phyloP scores from a whole-genome alignment of 2,888 invertebrate genomes.

The Hyposoter didymator region DNA sequence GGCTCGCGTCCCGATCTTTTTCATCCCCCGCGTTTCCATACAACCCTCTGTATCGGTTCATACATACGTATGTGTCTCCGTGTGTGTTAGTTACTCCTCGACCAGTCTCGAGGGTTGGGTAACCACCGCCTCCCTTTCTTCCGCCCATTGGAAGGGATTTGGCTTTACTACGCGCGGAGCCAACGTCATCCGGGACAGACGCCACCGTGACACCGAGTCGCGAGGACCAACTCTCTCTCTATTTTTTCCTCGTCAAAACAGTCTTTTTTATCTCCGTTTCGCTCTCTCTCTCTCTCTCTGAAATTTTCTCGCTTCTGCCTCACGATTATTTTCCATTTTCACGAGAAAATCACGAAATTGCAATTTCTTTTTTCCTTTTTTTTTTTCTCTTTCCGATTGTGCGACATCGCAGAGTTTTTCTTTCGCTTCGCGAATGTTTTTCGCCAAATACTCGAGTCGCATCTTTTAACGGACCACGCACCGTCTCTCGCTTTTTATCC shows the following conservation, averaged over 20 bases:
- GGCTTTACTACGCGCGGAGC: conserved; percentile 77
- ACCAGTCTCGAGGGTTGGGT: conserved; percentile 53
- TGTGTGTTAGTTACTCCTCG: conserved; percentile 9
- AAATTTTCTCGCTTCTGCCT: not conserved
- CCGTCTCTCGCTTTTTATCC: not conserved
- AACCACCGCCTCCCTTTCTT: conserved; percentile 58
- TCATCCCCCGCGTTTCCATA: not conserved
- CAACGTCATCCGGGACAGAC: conserved; percentile 64
- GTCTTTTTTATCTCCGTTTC: not conserved
- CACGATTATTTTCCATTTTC: not conserved
- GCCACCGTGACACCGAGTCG: conserved; percentile 62
- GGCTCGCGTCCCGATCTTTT: conserved; percentile 56
- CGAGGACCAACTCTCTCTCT: conserved; percentile 42
- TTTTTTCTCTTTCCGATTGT: not conserved
- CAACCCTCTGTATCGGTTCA: not conserved
- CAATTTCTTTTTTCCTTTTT: not conserved
- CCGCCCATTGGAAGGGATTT: conserved; percentile 39
- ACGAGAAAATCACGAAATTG: not conserved
- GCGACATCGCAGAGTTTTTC: not conserved
- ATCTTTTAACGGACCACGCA: not conserved
- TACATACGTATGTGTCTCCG: too few relatives aligned
- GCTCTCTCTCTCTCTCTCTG: not conserved
- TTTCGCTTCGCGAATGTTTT: not conserved
- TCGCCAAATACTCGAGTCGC: not conserved
- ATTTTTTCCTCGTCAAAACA: conserved; percentile 22